Percentiles rank a stretch among this genome's conserved stretches.
These are phyloP conservation scores for Oplegnathus fasciatus DNA, from an alignment of 2,113 vertebrate species.

Conservation along the genomic window DNA sequence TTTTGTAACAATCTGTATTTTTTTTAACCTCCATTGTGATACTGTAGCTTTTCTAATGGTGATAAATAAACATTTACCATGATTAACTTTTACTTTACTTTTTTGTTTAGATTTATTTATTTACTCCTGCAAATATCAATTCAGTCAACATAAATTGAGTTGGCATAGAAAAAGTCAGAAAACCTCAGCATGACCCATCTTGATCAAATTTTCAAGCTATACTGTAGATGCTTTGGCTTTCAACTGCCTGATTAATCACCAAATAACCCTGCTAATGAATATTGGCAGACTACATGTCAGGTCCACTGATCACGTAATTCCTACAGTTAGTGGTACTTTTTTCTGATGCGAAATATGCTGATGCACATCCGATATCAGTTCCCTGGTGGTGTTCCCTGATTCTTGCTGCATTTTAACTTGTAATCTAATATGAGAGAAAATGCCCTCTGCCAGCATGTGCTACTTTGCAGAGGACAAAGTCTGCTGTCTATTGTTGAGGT, in stretches of 20 bases:
- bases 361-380: background rate
- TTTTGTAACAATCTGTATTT: background rate
- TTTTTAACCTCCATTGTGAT: background rate
- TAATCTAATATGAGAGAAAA: background rate
- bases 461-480: background rate
- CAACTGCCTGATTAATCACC: background rate
- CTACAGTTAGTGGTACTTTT: background rate
- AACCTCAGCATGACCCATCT: background rate
- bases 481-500: constrained; percentile 64
- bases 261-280: background rate
- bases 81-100: background rate
- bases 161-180: background rate
- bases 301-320: background rate
- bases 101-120: background rate
- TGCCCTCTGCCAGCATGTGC: constrained; percentile 8
- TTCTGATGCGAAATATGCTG: constrained; percentile 7
- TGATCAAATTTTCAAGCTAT: background rate
- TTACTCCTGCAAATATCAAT: background rate
- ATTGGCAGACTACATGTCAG: background rate
- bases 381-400: background rate
- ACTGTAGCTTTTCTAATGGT: background rate
- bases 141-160: too few relatives aligned
- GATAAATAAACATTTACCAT: background rate
- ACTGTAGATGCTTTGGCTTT: background rate
- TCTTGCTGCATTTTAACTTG: background rate